phyloP scores from a whole-genome alignment of 2,797 vertebrate genomes.

The Chromobotia macracanthus region DNA sequence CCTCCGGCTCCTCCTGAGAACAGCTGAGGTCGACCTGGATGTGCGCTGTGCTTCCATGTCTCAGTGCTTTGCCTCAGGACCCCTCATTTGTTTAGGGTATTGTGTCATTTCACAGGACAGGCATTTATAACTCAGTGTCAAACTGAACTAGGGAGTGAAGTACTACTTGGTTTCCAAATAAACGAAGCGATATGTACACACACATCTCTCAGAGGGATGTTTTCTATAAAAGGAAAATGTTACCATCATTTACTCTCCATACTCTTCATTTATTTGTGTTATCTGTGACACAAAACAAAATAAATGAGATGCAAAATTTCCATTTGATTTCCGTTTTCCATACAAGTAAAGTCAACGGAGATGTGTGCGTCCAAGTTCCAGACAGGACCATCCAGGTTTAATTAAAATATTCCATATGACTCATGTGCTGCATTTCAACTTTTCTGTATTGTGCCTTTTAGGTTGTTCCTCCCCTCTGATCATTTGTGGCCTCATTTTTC shows the following conservation, averaged over 20 bases:
- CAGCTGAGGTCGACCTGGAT: slow-evolving; percentile 52
- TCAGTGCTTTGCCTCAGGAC: slow-evolving; percentile 26
- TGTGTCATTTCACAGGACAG: slow-evolving; percentile 39
- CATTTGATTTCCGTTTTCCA: not conserved
- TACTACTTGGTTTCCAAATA: slow-evolving; percentile 28
- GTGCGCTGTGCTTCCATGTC: slow-evolving; percentile 36
- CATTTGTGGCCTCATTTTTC: no score
- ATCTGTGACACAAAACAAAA: not conserved
- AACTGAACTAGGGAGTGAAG: slow-evolving; percentile 30
- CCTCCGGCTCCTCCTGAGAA: slow-evolving; percentile 45
- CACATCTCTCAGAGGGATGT: slow-evolving; percentile 18
- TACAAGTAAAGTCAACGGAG: not conserved
- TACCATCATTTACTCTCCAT: not conserved
- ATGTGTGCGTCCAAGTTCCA: not conserved
- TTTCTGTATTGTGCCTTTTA: not conserved
- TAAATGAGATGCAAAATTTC: not conserved
- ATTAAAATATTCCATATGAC: not conserved
- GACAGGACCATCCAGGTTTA: not conserved
- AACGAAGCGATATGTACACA: slow-evolving; percentile 32
- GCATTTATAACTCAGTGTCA: slow-evolving; percentile 47
- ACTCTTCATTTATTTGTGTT: not conserved
- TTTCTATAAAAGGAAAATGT: not conserved
- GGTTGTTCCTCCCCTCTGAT: not conserved
- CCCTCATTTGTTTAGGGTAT: slow-evolving; percentile 47
- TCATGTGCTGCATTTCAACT: not conserved